Evolutionary conservation across 2,113 vertebrate genomes (phyloP).

Genomic region (Macheiramphus alcinus): DNA sequence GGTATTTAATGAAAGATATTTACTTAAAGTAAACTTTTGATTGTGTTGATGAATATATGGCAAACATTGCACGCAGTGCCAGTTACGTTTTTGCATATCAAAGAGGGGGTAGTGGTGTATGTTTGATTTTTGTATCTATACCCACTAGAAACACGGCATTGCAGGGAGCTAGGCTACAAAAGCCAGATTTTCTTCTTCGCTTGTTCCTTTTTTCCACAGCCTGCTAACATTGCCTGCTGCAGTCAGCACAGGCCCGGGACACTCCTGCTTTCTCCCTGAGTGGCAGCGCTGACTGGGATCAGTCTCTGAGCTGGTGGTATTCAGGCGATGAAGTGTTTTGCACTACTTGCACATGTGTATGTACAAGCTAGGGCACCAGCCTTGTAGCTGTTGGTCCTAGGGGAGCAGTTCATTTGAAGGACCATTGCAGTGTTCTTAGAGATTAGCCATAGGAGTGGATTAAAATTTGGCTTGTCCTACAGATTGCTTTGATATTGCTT

Average conservation of each 20-base stretch:
- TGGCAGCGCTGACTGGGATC: background rate
- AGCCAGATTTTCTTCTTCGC: background rate
- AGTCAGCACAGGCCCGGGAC: background rate
- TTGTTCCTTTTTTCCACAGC: background rate
- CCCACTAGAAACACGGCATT: too few species aligned
- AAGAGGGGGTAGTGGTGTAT: too few species aligned
- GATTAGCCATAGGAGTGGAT: background rate
- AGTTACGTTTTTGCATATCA: background rate
- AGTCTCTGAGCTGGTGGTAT: background rate
- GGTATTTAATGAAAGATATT: background rate
- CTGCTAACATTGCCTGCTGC: background rate
- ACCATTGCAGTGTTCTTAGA: background rate
- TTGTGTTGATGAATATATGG: background rate
- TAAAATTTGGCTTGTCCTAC: background rate
- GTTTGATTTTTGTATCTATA: background rate
- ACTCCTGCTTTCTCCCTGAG: background rate
- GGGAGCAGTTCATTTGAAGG: background rate
- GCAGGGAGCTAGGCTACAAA: background rate
- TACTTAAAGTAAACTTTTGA: background rate
- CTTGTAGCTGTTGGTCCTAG: background rate
- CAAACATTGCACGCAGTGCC: background rate
- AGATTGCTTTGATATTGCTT: background rate
- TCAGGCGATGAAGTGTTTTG: background rate
- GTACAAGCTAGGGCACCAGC: background rate
- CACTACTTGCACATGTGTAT: too few species aligned